A percentile compares a stretch with the other conserved stretches of the same genome.
Evolutionary conservation across 2,797 vertebrate genomes (phyloP).

Genomic region (Brachyalestes nurse): DNA sequence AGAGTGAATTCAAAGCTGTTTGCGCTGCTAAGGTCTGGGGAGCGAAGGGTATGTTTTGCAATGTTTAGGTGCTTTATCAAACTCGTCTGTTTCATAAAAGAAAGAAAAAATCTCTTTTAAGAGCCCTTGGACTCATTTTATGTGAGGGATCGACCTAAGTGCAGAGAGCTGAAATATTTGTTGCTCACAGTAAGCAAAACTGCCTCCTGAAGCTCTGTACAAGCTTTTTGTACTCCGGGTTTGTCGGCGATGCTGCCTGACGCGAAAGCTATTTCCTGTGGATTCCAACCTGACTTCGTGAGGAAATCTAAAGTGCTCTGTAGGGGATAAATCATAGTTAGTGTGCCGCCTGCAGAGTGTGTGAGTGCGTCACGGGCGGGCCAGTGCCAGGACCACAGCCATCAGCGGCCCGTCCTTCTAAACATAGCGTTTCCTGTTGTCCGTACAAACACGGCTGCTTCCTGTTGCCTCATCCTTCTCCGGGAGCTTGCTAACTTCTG

Average conservation of each 20-base stretch:
- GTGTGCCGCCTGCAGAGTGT: neutral
- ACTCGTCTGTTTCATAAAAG: no score
- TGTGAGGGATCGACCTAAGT: no score
- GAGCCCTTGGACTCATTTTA: no score
- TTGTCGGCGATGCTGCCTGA: neutral
- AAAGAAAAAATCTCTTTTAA: no score
- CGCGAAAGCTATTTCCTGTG: neutral
- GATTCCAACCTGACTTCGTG: neutral
- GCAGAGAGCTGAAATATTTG: no score
- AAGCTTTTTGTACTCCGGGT: neutral
- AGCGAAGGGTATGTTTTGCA: no score
- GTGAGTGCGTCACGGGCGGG: conserved; percentile 54
- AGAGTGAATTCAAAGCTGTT: no score
- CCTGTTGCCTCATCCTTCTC: conserved; percentile 64
- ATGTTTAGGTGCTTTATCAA: no score
- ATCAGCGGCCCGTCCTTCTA: conserved; percentile 66
- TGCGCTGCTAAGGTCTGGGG: no score
- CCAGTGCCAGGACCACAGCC: conserved; percentile 60
- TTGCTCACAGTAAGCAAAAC: no score
- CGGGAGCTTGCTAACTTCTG: no score
- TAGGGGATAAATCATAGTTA: neutral
- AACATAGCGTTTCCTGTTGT: conserved; percentile 77
- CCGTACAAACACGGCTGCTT: conserved; percentile 62
- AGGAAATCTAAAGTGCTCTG: neutral
- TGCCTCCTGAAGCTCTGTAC: neutral